Conservation (phyloP, 2,797 vertebrate genomes). For the Petrocephalus sullivani region DNA sequence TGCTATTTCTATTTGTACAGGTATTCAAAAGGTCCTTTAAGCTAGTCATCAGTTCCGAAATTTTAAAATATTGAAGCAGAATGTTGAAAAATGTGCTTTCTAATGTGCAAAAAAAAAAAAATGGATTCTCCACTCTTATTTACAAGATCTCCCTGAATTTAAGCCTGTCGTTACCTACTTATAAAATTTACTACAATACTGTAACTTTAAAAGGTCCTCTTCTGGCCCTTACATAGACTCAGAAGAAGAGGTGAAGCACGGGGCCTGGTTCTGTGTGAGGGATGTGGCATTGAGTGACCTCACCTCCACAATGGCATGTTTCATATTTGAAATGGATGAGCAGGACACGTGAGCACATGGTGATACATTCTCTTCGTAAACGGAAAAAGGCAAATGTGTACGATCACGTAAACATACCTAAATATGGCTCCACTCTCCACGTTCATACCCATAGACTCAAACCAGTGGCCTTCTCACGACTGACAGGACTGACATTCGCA, state of each 20-base stretch:
- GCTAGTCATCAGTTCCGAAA: neutral
- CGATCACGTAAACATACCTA: neutral
- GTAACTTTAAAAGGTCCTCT: neutral
- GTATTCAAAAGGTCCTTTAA: neutral
- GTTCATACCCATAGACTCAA: neutral
- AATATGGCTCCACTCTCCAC: neutral
- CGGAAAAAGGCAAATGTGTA: neutral
- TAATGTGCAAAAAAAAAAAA: neutral
- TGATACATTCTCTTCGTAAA: neutral
- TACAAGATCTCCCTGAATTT: neutral
- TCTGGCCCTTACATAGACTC: neutral
- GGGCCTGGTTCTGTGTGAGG: neutral
- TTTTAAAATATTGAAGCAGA: neutral
- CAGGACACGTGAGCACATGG: neutral
- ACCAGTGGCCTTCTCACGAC: too few species aligned
- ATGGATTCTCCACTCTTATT: neutral
- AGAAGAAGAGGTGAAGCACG: neutral
- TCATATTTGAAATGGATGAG: neutral
- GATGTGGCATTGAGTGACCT: neutral
- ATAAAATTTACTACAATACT: neutral
- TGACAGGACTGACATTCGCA: neutral
- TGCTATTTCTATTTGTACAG: neutral
- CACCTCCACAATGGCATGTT: neutral
- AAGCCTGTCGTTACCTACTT: neutral
- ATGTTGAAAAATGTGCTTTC: constrained; percentile 1